Evolutionary conservation across 2,797 vertebrate species (phyloP), one percentile per base, ranked within the genome.

Genomic region (Acrossocheilus fasciatus): DNA sequence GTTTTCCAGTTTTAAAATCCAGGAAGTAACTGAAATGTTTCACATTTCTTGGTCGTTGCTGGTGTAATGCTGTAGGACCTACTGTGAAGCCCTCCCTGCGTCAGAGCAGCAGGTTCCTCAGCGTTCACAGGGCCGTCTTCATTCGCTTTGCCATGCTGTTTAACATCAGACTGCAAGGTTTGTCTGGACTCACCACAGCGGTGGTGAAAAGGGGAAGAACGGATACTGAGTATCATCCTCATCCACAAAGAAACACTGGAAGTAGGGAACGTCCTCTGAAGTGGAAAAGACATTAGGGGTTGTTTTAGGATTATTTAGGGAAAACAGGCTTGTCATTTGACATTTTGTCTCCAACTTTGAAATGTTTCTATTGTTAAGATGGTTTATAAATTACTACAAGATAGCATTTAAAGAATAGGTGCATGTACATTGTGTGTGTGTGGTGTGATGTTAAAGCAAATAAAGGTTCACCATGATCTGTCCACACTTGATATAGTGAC

Each of bases 181-280:
- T 54, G 84, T 54, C 76, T 86, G 50, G 78, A 57, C 75, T 95
- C 93, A 96, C 66, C 95, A 94, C 90, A 95, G 95, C 91, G 93
- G 93, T 80, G 91, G 90, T 77, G 92, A 97, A 92, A 95, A 97
- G 91, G 92, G 96, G 87, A 96, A 98, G 95, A 95, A 97, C 36
- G 95, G 97, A 94, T 95, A 97, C 95, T 96, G 95, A 91, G 97
- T 97, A 82, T 98, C 98, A 82, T 96, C 96, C 85, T 97, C 98
- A 54, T 99, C 96, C 95, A 99, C 94, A 90, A 98, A 99, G 93
- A 99, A 97, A 90, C 97, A 99, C 47, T 99, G 98, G 94, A 99
- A 98, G 94, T 98, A 99, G 82, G 97, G 98, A 89, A 98, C 91
- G 81, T 98, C 96, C 85, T 95, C 98, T 99, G 91, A 50, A 78